Evolutionary conservation across 2,888 invertebrate species (phyloP).

Genomic region (Tetropium fuscum): DNA sequence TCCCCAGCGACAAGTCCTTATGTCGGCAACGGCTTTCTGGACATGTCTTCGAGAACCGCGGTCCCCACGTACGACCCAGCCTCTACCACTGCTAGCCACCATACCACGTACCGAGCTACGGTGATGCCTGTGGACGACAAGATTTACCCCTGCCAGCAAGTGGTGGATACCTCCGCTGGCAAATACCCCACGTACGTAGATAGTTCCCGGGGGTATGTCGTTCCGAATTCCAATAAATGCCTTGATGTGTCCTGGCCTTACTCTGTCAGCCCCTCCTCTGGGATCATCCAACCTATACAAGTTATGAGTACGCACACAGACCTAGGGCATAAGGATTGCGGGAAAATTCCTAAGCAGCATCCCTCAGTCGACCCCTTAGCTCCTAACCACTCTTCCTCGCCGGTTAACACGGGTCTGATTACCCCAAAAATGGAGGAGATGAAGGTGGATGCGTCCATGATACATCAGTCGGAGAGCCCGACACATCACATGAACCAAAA

Average conservation of each 20-base stretch:
- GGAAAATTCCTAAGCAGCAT: constrained; percentile 58
- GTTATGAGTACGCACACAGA: constrained; percentile 61
- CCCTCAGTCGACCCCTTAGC: constrained; percentile 68
- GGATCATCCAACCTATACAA: constrained; percentile 66
- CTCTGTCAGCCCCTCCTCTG: constrained; percentile 66
- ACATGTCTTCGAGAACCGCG: constrained; percentile 75
- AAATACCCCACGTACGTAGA: constrained; percentile 71
- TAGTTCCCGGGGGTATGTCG: constrained; percentile 69
- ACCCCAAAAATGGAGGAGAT: constrained; percentile 74
- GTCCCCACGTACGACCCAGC: constrained; percentile 73
- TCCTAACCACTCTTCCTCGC: constrained; percentile 73
- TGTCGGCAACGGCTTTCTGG: constrained; percentile 86
- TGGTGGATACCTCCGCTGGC: constrained; percentile 71
- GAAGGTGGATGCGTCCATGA: constrained; percentile 65
- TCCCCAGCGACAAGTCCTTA: constrained; percentile 75
- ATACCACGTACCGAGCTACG: constrained; percentile 60
- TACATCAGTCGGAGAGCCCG: constrained; percentile 49
- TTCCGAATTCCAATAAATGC: constrained; percentile 65
- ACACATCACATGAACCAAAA: constrained; percentile 50
- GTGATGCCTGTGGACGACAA: constrained; percentile 70
- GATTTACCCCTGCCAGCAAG: constrained; percentile 73
- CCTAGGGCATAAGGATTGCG: constrained; percentile 55
- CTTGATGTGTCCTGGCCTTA: constrained; percentile 68
- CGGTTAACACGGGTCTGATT: constrained; percentile 70
- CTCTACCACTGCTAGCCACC: constrained; percentile 63